These are phyloP conservation scores for Ditula angustiorana DNA, from an alignment of 2,888 invertebrate species.

Conservation along the genomic window DNA sequence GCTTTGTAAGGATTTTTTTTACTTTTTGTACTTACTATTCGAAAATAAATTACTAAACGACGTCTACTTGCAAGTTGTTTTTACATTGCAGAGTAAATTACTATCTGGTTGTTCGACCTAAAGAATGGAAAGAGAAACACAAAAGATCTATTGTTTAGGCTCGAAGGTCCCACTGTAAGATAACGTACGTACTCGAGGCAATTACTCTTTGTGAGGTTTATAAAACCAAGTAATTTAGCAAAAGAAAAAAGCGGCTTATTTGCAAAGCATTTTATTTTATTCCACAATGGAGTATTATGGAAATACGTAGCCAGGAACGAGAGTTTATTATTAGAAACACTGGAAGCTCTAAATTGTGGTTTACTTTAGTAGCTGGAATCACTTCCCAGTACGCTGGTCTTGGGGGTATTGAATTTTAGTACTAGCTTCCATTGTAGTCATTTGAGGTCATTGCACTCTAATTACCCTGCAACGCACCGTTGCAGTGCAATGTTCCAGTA, in stretches of 20 bases:
- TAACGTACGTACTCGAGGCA: slow-evolving; percentile 31
- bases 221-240: slow-evolving; percentile 28
- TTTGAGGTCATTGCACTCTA: slow-evolving; percentile 76
- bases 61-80: slow-evolving; percentile 22
- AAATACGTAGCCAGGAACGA: slow-evolving; percentile 11
- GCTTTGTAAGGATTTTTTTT: background rate
- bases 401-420: slow-evolving; percentile 44
- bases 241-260: slow-evolving; percentile 23
- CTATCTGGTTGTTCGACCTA: slow-evolving; percentile 33
- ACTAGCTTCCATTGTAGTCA: slow-evolving; percentile 70
- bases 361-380: slow-evolving; percentile 32
- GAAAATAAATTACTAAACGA: slow-evolving; percentile 17
- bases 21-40: background rate
- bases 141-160: slow-evolving; percentile 39
- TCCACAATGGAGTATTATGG: slow-evolving; percentile 16
- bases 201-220: slow-evolving; percentile 36
- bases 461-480: slow-evolving; percentile 75
- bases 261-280: slow-evolving; percentile 10
- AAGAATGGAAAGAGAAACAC: slow-evolving; percentile 39
- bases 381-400: slow-evolving; percentile 32
- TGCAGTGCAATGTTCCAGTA: slow-evolving; percentile 82
- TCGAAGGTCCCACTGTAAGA: slow-evolving; percentile 38
- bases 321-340: slow-evolving; percentile 29
- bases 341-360: slow-evolving; percentile 31
- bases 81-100: slow-evolving; percentile 26